A percentile compares a stretch with the other conserved stretches of the same genome.
phyloP scores from a whole-genome alignment of 2,113 vertebrate species.

The Rhagologus leucostigma region DNA sequence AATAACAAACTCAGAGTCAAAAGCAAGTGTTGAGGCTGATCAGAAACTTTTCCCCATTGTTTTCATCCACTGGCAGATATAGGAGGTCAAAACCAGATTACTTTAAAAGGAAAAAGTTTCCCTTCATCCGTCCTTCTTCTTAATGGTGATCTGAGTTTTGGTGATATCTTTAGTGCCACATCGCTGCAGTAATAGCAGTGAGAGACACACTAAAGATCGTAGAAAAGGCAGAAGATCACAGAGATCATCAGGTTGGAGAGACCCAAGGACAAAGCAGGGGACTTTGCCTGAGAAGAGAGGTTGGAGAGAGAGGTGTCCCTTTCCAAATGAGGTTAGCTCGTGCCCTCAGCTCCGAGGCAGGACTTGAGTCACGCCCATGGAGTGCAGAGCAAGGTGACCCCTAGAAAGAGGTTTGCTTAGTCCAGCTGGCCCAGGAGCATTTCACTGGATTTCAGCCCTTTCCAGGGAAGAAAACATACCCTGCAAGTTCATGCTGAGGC shows the following conservation, averaged over 20 bases:
- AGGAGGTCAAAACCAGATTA: neutral
- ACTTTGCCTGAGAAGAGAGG: neutral
- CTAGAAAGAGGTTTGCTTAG: neutral
- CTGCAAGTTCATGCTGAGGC: neutral
- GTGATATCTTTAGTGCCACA: neutral
- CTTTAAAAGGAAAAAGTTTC: neutral
- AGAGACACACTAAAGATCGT: neutral
- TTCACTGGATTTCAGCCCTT: neutral
- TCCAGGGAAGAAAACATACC: neutral
- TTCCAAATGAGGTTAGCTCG: neutral
- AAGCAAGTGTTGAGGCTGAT: neutral
- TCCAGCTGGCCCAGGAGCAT: neutral
- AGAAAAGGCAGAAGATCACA: neutral
- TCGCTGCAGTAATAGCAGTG: fast-evolving
- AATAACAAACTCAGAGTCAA: neutral
- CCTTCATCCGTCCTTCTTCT: neutral
- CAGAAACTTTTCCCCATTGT: neutral
- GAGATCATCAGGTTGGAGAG: neutral
- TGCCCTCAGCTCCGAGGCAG: neutral
- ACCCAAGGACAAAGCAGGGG: neutral
- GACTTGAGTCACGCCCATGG: neutral
- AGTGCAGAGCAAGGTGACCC: neutral
- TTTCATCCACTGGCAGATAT: neutral
- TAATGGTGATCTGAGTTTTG: neutral
- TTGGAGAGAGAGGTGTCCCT: neutral